Conservation (phyloP, 2,888 invertebrate species). For the Mesopsocus fuscifrons region DNA sequence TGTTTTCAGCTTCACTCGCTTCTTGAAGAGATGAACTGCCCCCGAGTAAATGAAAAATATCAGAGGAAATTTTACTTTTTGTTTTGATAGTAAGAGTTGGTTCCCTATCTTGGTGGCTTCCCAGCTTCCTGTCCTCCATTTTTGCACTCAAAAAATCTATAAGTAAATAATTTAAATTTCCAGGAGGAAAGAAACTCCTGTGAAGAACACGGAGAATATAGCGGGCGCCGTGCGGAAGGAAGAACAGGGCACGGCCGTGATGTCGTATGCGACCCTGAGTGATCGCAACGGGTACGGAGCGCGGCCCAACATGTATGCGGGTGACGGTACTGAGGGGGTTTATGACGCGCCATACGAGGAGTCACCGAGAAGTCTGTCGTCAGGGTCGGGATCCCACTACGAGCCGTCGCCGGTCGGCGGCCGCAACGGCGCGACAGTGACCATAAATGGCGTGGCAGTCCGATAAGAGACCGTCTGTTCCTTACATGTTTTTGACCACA, state of each 20-base stretch:
- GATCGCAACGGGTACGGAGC: slow-evolving; percentile 35
- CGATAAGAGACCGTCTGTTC: slow-evolving; percentile 33
- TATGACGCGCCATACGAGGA: slow-evolving; percentile 61
- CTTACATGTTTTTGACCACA: too few relatives aligned
- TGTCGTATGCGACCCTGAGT: slow-evolving; percentile 71
- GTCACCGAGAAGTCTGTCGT: slow-evolving; percentile 28
- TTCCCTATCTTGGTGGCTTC: too few relatives aligned
- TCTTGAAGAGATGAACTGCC: too few relatives aligned
- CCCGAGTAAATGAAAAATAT: slow-evolving; percentile 1
- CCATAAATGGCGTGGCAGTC: slow-evolving; percentile 76
- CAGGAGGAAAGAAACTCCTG: slow-evolving; percentile 65
- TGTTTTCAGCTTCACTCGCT: too few relatives aligned
- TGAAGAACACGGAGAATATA: slow-evolving; percentile 75
- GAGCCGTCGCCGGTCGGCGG: slow-evolving; percentile 43
- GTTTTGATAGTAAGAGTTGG: too few relatives aligned
- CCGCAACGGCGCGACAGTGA: slow-evolving; percentile 40
- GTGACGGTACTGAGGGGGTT: slow-evolving; percentile 38
- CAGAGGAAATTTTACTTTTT: slow-evolving; percentile 4
- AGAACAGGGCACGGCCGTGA: slow-evolving; percentile 70
- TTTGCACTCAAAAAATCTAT: too few relatives aligned
- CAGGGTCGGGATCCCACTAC: slow-evolving; percentile 40
- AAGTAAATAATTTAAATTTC: slow-evolving; percentile 27
- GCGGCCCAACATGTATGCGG: slow-evolving; percentile 30
- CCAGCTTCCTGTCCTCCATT: too few relatives aligned
- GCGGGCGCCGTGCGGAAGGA: slow-evolving; percentile 73